Evolutionary conservation across 2,888 invertebrate species (phyloP).

Genomic region (Drosophila planitibia): DNA sequence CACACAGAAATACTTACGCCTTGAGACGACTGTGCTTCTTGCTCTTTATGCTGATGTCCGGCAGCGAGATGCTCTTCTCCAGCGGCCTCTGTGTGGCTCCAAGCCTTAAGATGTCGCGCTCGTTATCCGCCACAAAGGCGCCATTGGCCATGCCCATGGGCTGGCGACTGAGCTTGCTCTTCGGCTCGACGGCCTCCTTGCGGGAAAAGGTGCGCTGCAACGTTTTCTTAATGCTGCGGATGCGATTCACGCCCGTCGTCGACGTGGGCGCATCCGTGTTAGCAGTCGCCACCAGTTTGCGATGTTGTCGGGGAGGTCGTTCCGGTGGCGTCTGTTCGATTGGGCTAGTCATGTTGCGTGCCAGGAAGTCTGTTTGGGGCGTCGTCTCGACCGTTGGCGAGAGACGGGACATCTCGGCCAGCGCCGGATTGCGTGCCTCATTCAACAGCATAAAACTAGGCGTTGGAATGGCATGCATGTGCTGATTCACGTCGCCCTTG

Average conservation of each 20-base stretch:
- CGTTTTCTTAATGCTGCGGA: slow-evolving; percentile 85
- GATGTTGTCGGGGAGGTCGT: slow-evolving; percentile 78
- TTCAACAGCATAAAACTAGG: slow-evolving; percentile 74
- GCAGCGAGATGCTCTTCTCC: slow-evolving; percentile 93
- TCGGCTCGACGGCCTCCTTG: slow-evolving; percentile 82
- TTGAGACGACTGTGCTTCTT: slow-evolving; percentile 90
- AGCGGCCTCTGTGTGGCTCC: slow-evolving; percentile 87
- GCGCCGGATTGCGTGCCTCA: slow-evolving; percentile 53
- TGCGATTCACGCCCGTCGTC: slow-evolving; percentile 71
- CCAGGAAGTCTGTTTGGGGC: slow-evolving; percentile 83
- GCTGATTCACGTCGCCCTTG: slow-evolving; percentile 87
- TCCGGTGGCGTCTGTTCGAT: slow-evolving; percentile 60
- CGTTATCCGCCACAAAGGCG: slow-evolving; percentile 72
- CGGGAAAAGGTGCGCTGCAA: slow-evolving; percentile 87
- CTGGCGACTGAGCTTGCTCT: slow-evolving; percentile 28
- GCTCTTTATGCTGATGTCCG: slow-evolving; percentile 91
- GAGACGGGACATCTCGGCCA: slow-evolving; percentile 19
- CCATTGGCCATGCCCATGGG: slow-evolving; percentile 69
- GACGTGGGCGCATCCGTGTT: slow-evolving; percentile 27
- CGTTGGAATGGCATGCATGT: slow-evolving; percentile 77
- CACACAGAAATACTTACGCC: slow-evolving; percentile 87
- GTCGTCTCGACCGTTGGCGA: slow-evolving; percentile 60
- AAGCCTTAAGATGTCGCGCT: slow-evolving; percentile 87
- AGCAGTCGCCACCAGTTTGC: slow-evolving; percentile 69
- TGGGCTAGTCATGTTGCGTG: slow-evolving; percentile 77